Conservation (phyloP, 1,140 invertebrate species). For the Brachionus manjavacas region DNA sequence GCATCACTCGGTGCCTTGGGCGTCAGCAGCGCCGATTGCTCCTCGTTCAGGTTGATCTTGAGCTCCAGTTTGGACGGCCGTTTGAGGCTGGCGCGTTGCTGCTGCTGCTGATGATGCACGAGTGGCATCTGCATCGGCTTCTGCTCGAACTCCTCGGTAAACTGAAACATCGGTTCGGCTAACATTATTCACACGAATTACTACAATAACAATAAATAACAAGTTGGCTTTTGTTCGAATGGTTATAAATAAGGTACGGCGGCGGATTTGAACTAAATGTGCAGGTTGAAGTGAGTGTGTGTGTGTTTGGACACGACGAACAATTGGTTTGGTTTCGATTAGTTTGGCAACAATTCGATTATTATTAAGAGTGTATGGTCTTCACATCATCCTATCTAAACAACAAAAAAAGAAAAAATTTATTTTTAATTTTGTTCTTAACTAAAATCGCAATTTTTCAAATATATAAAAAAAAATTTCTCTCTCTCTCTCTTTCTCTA, state of each 20-base stretch:
- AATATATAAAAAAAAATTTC: neutral
- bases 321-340: neutral
- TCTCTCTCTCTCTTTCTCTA: neutral
- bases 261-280: constrained; percentile 17
- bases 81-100: neutral
- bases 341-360: constrained; percentile 16
- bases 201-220: constrained; percentile 37
- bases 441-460: neutral
- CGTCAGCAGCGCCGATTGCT: neutral
- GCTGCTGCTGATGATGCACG: neutral
- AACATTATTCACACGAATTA: neutral
- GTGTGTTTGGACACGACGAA: neutral
- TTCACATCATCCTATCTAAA: constrained; percentile 39
- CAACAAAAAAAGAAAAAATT: neutral
- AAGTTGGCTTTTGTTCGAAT: neutral
- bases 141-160: constrained; percentile 33
- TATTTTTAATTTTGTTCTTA: neutral
- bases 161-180: constrained; percentile 41
- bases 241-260: neutral
- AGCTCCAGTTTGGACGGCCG: constrained; percentile 37
- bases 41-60: constrained; percentile 6
- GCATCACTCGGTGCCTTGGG: neutral
- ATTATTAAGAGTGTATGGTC: constrained; percentile 35
- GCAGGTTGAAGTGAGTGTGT: neutral
- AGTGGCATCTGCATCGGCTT: neutral